A percentile compares a stretch with the other conserved stretches of the same genome.
These are phyloP conservation scores for Urocolius indicus DNA, from an alignment of 2,113 vertebrate genomes.

Conservation along the genomic window DNA sequence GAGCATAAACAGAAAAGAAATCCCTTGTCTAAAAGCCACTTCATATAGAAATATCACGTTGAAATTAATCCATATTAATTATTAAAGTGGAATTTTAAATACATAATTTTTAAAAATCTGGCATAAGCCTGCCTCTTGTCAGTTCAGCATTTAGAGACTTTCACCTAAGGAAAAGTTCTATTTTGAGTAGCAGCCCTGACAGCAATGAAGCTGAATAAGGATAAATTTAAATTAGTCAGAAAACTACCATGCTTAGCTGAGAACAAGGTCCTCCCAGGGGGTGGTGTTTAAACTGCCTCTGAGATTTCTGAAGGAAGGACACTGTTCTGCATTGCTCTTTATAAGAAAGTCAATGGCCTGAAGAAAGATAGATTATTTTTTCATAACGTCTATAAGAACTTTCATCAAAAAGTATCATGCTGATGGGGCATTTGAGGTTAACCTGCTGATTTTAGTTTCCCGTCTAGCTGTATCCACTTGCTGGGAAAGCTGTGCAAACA, in stretches of 20 bases:
- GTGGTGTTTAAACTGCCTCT: neutral
- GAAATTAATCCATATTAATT: neutral
- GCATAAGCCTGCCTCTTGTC: neutral
- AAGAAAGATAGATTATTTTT: constrained; percentile 13
- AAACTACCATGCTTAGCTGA: neutral
- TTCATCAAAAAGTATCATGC: neutral
- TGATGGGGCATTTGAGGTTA: neutral
- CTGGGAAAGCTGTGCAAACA: neutral
- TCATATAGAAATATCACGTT: neutral
- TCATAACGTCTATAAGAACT: neutral
- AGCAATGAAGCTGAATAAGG: neutral
- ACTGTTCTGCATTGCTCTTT: neutral
- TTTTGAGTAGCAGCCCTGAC: neutral
- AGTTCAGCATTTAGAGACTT: neutral
- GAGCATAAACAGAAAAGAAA: neutral
- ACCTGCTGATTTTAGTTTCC: neutral
- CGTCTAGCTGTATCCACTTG: neutral
- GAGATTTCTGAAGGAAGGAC: neutral
- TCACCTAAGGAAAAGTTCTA: neutral
- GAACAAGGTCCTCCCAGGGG: neutral
- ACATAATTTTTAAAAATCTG: neutral
- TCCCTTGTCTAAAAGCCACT: neutral
- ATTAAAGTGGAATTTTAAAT: neutral
- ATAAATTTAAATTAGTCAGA: constrained; percentile 24
- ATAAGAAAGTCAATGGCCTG: constrained; percentile 26